A percentile compares a stretch with the other conserved stretches of the same genome.
These are phyloP conservation scores for Pammene aurita DNA, from an alignment of 2,888 invertebrate genomes.

Conservation along the genomic window DNA sequence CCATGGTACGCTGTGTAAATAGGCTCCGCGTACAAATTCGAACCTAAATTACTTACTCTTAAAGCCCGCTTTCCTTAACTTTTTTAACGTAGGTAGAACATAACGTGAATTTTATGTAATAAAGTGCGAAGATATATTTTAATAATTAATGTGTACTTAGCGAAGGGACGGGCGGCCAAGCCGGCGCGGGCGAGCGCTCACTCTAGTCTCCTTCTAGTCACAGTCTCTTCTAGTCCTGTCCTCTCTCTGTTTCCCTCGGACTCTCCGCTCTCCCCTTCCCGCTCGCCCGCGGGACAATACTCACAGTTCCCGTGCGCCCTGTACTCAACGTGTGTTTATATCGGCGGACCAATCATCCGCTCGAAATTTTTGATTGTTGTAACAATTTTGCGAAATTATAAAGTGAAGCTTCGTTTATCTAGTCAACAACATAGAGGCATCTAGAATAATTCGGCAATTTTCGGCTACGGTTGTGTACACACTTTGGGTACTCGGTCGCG, in stretches of 20 bases:
- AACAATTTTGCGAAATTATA: conserved; percentile 47
- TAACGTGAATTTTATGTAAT: conserved; percentile 84
- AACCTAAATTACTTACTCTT: conserved; percentile 77
- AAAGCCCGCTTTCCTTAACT: conserved; percentile 78
- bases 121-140: conserved; percentile 83
- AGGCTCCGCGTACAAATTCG: conserved; percentile 81
- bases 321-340: conserved; percentile 71
- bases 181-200: conserved; percentile 77
- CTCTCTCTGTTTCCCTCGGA: conserved; percentile 43
- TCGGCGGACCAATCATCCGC: conserved; percentile 8
- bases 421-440: conserved; percentile 51
- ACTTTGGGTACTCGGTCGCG: conserved; percentile 73
- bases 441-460: conserved; percentile 45
- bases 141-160: conserved; percentile 83
- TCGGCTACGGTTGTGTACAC: conserved; percentile 61
- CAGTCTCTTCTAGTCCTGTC: conserved; percentile 45
- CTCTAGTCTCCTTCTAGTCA: conserved; percentile 50
- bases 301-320: conserved; percentile 70
- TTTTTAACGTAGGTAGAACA: conserved; percentile 82
- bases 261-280: conserved; percentile 17
- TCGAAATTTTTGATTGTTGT: conserved; percentile 52
- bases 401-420: conserved; percentile 58
- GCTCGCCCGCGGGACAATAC: conserved; percentile 80
- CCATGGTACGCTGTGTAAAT: conserved; percentile 83
- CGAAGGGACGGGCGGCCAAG: conserved; percentile 78